Evolutionary conservation across 2,888 invertebrate genomes (phyloP).

Genomic region (Augochlorella aurata): DNA sequence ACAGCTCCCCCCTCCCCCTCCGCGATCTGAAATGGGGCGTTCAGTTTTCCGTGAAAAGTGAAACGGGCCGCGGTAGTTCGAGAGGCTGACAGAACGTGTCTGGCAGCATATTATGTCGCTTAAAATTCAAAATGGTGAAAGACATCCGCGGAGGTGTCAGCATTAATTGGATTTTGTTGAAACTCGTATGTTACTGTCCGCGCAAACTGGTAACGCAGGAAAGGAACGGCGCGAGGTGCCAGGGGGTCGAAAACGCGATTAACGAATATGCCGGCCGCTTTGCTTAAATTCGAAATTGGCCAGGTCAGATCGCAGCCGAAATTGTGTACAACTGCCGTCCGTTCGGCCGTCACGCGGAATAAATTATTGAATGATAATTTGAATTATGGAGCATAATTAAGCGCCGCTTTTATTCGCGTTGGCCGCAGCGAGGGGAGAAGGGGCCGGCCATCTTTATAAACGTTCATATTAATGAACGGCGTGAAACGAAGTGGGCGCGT

Average conservation of each 20-base stretch:
- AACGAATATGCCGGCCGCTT: constrained; percentile 61
- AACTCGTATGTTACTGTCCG: constrained; percentile 66
- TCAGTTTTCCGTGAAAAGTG: constrained; percentile 44
- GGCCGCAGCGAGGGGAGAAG: background rate
- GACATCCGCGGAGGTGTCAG: constrained; percentile 69
- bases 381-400: constrained; percentile 53
- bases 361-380: constrained; percentile 55
- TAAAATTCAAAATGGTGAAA: constrained; percentile 73
- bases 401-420: constrained; percentile 43
- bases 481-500: constrained; percentile 26
- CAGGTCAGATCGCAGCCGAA: constrained; percentile 54
- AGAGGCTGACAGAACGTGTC: constrained; percentile 67
- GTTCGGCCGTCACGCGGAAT: constrained; percentile 42
- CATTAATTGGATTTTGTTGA: constrained; percentile 72
- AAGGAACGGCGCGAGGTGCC: constrained; percentile 52
- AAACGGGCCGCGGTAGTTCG: constrained; percentile 50
- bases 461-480: constrained; percentile 41
- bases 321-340: constrained; percentile 47
- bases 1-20: background rate
- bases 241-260: constrained; percentile 66
- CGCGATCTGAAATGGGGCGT: constrained; percentile 26
- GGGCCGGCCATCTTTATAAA: constrained; percentile 25
- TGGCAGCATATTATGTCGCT: constrained; percentile 67
- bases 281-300: constrained; percentile 59
- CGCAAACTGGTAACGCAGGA: constrained; percentile 56